Conservation (phyloP, 2,888 invertebrate genomes). For the Alentia gelatinosa region DNA sequence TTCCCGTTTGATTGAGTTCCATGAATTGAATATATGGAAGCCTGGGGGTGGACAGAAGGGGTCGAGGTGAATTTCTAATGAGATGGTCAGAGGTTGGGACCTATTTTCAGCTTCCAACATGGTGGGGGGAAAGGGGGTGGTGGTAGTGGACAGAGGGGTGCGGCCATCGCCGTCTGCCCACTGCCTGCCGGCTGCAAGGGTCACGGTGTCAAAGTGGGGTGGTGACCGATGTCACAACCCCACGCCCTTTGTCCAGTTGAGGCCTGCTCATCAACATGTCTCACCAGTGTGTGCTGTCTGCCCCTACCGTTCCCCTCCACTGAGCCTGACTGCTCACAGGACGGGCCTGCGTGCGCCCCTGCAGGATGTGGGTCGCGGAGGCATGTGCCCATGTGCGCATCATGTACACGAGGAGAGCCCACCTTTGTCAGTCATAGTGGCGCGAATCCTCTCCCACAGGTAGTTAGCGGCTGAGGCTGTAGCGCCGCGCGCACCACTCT, state of each 20-base stretch:
- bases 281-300: conserved; percentile 30
- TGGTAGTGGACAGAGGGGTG: neutral
- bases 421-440: conserved; percentile 49
- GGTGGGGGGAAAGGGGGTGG: neutral
- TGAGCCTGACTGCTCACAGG: conserved; percentile 25
- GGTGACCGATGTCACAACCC: conserved; percentile 51
- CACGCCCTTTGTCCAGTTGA: conserved; percentile 47
- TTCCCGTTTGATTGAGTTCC: no score
- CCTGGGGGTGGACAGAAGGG: neutral
- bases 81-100: conserved; percentile 37
- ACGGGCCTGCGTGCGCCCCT: neutral
- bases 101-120: conserved; percentile 41
- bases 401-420: neutral
- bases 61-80: conserved; percentile 27
- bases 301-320: neutral
- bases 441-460: conserved; percentile 27
- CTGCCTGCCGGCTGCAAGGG: conserved; percentile 31
- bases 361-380: conserved; percentile 46
- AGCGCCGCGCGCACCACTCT: conserved; percentile 13
- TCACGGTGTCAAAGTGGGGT: conserved; percentile 41
- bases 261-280: conserved; percentile 53
- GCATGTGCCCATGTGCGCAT: conserved; percentile 48
- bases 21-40: neutral
- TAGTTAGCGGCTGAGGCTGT: neutral
- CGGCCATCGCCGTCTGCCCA: conserved; percentile 1